phyloP scores from a whole-genome alignment of 2,888 invertebrate species.

The Phrixothrix hirtus region DNA sequence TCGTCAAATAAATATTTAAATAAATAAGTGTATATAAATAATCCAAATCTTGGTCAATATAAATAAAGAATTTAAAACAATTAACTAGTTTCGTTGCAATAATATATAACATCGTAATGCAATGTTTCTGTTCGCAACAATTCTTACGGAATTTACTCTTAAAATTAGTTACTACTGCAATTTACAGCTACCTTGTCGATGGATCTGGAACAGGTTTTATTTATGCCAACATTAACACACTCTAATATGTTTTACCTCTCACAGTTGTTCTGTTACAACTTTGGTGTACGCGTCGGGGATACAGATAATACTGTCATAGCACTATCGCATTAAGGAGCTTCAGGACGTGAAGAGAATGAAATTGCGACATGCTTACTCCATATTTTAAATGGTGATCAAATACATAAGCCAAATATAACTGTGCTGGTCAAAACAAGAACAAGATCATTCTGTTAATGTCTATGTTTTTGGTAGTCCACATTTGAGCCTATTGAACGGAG shows the following conservation, averaged over 20 bases:
- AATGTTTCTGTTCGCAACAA: too few species aligned
- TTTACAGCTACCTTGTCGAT: not conserved
- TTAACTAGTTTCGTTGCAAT: too few species aligned
- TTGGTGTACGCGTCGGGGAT: not conserved
- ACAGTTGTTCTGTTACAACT: too few species aligned
- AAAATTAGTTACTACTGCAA: too few species aligned
- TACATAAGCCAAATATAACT: not conserved
- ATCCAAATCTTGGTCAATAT: too few species aligned
- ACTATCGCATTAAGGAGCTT: not conserved
- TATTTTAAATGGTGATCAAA: not conserved
- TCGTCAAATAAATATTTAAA: too few species aligned
- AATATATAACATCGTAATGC: too few species aligned
- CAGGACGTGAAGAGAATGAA: not conserved
- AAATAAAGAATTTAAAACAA: too few species aligned
- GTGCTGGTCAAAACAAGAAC: not conserved
- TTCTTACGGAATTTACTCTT: too few species aligned
- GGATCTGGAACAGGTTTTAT: conserved; percentile 1
- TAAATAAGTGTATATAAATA: too few species aligned
- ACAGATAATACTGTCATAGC: not conserved
- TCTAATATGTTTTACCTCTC: not conserved
- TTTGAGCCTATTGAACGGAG: not conserved
- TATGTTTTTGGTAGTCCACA: not conserved
- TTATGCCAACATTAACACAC: too few species aligned
- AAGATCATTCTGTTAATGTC: not conserved
- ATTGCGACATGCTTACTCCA: not conserved